A percentile compares a stretch with the other conserved stretches of the same genome.
phyloP scores from a whole-genome alignment of 2,113 vertebrate species.

The Salvelinus fontinalis region DNA sequence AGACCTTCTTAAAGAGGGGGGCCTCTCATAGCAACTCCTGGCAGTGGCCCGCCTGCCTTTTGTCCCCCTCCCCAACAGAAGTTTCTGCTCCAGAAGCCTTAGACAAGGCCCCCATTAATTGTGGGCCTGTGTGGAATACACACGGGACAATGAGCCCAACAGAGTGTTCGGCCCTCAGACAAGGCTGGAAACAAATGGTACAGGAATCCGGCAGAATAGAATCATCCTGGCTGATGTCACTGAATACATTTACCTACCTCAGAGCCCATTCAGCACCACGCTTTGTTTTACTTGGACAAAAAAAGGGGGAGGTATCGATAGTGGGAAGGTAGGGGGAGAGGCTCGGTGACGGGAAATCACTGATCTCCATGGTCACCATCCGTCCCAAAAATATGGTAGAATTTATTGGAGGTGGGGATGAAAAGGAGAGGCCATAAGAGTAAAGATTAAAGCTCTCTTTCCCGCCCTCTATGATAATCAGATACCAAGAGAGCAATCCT shows the following conservation, averaged over 20 bases:
- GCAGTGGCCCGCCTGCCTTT: conserved; percentile 83
- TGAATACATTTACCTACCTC: conserved; percentile 99
- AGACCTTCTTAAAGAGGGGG: conserved; percentile 65
- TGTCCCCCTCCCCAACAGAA: conserved; percentile 81
- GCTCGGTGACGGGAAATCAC: conserved; percentile 74
- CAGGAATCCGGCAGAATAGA: conserved; percentile 89
- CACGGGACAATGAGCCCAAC: conserved; percentile 87
- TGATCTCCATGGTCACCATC: conserved; percentile 79
- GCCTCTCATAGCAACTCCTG: conserved; percentile 80
- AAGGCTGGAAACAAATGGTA: conserved; percentile 94
- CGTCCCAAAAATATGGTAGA: conserved; percentile 72
- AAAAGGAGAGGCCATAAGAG: conserved; percentile 57
- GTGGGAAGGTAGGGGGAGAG: conserved; percentile 61
- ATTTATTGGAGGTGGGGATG: conserved; percentile 64
- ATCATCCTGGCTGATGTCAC: conserved; percentile 93
- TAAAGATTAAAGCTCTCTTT: conserved; percentile 62
- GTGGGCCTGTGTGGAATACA: conserved; percentile 81
- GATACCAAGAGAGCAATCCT: conserved; percentile 15
- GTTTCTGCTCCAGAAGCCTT: conserved; percentile 87
- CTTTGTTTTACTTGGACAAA: conserved; percentile 77
- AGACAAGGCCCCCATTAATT: conserved; percentile 98
- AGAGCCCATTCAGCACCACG: conserved; percentile 83
- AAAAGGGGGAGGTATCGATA: conserved; percentile 64
- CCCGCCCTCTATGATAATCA: conserved; percentile 35
- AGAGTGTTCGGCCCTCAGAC: conserved; percentile 88